Base-by-base conservation (phyloP, 2,888 invertebrate genomes). In the Priocnemis perturbator region DNA sequence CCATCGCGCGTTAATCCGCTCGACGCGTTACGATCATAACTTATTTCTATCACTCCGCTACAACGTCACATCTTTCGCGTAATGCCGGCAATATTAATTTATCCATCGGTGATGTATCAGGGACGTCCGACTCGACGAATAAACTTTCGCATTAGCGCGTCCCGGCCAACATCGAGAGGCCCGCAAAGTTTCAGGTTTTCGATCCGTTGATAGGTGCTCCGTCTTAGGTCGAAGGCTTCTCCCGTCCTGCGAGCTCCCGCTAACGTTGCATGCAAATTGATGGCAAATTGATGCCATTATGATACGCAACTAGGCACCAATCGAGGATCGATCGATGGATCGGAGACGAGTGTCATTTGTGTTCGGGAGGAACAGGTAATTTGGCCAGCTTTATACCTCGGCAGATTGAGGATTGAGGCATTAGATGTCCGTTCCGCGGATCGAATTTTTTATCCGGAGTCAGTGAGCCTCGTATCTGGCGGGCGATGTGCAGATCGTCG, bases 201-300 rank as follows among this genome's bases (percentile, higher is more conserved):
- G 52, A 19, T 55, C 9, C 47, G 48, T 19, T n/a, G 23, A 69
- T 9, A 17, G 48, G 48, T 30, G 58, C 11, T 67, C 52, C 64
- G 58, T 55, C 52, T 47, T 20, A 37, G 37, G 14, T 5, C 7
- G 37, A 37, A 37, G 37, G 1, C 53, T 48, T 61, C 52, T 44
- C 63, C 55, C n/a, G n/a, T n/a, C 50, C 19, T 9, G 17, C n/a
- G n/a, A 19, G 50, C 50, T 17, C n/a, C 17, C 14, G 15, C 23
- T n/a, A 62, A 69, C 71, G 75, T 71, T 70, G 19, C 71, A 67
- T 50, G 66, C 20, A 74, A 75, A 74, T 75, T 64, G 73, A 76
- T 73, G 73, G 68, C 57, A 66, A 76, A 76, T 76, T 64, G 70
- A 66, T 71, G 70, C 73, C 70, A 64, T 76, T 69, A 58, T 60